Conservation (phyloP, 2,888 invertebrate species). For the Poecilus cupreus region DNA sequence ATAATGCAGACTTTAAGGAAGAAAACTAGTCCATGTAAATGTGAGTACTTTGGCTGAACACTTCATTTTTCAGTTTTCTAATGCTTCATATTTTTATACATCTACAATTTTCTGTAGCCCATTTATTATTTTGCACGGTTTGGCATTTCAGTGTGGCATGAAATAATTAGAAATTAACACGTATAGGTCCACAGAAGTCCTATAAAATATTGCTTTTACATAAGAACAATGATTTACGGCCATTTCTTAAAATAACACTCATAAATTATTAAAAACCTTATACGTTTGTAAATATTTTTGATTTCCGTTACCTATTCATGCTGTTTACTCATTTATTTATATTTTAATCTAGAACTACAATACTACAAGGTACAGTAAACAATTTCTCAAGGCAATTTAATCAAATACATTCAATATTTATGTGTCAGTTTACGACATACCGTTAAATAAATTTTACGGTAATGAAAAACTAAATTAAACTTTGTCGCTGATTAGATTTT, state of each 20-base stretch:
- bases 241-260: conserved; percentile 1
- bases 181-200: neutral
- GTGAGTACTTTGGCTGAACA: conserved; percentile 78
- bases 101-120: neutral
- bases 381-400: too few relatives aligned
- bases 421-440: neutral
- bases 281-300: too few relatives aligned
- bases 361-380: too few relatives aligned
- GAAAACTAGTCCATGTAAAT: conserved; percentile 95
- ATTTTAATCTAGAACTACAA: too few relatives aligned
- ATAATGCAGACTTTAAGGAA: conserved; percentile 93
- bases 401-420: too few relatives aligned
- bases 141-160: conserved; percentile 23
- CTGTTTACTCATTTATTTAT: too few relatives aligned
- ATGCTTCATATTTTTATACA: conserved; percentile 24
- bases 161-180: neutral
- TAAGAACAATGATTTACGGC: neutral
- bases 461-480: neutral
- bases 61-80: conserved; percentile 23
- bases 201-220: neutral
- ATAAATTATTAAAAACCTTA: too few relatives aligned
- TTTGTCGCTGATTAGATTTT: neutral
- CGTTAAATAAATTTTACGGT: neutral
- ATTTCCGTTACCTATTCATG: too few relatives aligned
- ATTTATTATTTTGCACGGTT: conserved; percentile 39